Conservation (phyloP, 2,888 invertebrate genomes). For the Parelbella ahira region DNA sequence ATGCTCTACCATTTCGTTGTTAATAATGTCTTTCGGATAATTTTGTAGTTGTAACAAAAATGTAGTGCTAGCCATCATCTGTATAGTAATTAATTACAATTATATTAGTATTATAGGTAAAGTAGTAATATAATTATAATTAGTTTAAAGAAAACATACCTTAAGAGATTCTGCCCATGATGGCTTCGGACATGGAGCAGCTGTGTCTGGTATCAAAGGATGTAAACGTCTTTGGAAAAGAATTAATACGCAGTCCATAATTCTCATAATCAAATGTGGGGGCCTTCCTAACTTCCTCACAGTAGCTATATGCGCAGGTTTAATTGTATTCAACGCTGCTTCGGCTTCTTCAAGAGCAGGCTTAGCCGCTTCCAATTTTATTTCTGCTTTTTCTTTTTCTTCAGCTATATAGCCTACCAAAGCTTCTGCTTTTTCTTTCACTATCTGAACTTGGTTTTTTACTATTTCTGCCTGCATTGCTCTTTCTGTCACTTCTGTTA, state of each 20-base stretch:
- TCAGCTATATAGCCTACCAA: slow-evolving; percentile 91
- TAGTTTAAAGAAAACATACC: slow-evolving; percentile 63
- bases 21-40: slow-evolving; percentile 97
- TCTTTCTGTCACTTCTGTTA: slow-evolving; percentile 94
- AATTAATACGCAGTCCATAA: slow-evolving; percentile 98
- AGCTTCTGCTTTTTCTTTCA: slow-evolving; percentile 96
- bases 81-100: no score
- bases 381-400: slow-evolving; percentile 95
- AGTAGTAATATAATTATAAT: no score
- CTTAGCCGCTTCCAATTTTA: slow-evolving; percentile 96
- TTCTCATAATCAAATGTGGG: slow-evolving; percentile 97
- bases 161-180: slow-evolving; percentile 98
- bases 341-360: slow-evolving; percentile 98
- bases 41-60: slow-evolving; percentile 95
- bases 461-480: slow-evolving; percentile 97
- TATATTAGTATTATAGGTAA: no score
- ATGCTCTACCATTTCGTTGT: slow-evolving; percentile 97
- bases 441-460: slow-evolving; percentile 96
- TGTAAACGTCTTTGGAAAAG: slow-evolving; percentile 94
- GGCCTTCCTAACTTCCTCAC: slow-evolving; percentile 97
- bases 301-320: slow-evolving; percentile 97
- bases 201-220: slow-evolving; percentile 88
- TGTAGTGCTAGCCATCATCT: slow-evolving; percentile 98
- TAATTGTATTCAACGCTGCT: slow-evolving; percentile 96
- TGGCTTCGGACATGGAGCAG: slow-evolving; percentile 93